Percentiles rank a stretch among this genome's conserved stretches.
These are phyloP conservation scores for Desoria tigrina DNA, from an alignment of 2,888 invertebrate genomes.

Conservation along the genomic window DNA sequence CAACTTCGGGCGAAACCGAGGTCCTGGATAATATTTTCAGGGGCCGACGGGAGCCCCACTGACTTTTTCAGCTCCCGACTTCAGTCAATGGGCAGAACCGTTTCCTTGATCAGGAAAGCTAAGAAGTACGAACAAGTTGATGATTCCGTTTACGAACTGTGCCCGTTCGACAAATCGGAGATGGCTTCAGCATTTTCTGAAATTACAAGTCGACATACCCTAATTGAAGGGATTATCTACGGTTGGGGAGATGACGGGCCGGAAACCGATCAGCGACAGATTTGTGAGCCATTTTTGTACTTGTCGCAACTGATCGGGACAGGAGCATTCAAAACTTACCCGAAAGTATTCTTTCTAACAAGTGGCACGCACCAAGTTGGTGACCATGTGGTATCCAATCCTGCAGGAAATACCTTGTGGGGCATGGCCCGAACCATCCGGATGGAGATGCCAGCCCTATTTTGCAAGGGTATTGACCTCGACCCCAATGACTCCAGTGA, in stretches of 20 bases:
- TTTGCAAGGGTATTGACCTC: constrained; percentile 16
- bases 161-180: too few species aligned
- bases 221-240: constrained; percentile 15
- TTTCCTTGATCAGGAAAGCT: too few species aligned
- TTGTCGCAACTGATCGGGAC: constrained; percentile 7
- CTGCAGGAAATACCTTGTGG: constrained; percentile 16
- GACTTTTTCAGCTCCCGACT: too few species aligned
- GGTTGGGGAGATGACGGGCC: not conserved
- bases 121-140: too few species aligned
- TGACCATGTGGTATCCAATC: constrained; percentile 18
- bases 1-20: too few species aligned
- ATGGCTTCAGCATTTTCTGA: too few species aligned
- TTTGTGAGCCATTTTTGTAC: constrained; percentile 16
- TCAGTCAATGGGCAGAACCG: too few species aligned
- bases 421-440: constrained; percentile 21
- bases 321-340: not conserved
- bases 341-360: constrained; percentile 12
- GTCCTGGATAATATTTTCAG: too few species aligned
- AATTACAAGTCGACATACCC: not conserved
- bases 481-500: constrained; percentile 11
- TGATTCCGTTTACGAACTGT: too few species aligned
- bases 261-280: not conserved
- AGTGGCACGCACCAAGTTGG: constrained; percentile 19
- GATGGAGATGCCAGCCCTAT: constrained; percentile 23
- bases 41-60: too few species aligned